Percentiles rank a stretch among this genome's conserved stretches.
Evolutionary conservation across 92 coral and sea anemone genomes (phyloP).

Genomic region (Zoanthus solanderi): DNA sequence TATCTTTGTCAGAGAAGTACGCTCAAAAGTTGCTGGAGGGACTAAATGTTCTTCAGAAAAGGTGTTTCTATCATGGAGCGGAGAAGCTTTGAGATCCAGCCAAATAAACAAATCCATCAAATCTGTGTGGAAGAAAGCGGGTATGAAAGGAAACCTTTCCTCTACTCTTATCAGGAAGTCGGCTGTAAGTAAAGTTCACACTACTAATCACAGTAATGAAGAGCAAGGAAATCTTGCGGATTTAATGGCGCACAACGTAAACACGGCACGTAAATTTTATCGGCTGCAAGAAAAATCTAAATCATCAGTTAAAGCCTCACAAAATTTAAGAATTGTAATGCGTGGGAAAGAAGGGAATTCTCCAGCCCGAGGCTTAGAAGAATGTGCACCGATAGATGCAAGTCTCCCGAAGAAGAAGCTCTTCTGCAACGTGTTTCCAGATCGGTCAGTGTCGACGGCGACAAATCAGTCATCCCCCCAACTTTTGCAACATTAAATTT

Average conservation of each 20-base stretch:
- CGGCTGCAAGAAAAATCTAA: slow-evolving; percentile 41
- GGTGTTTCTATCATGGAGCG: slow-evolving; percentile 65
- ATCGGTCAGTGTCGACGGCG: not conserved
- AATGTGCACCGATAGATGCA: not conserved
- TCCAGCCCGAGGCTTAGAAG: not conserved
- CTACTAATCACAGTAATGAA: slow-evolving; percentile 39
- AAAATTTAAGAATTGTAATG: slow-evolving; percentile 28
- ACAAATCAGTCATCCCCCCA: slow-evolving; percentile 17
- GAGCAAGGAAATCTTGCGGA: slow-evolving; percentile 48
- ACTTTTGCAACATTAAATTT: slow-evolving; percentile 30
- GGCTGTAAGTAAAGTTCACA: slow-evolving; percentile 27
- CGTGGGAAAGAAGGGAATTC: slow-evolving; percentile 8
- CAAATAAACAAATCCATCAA: slow-evolving; percentile 39
- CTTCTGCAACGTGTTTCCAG: slow-evolving; percentile 27
- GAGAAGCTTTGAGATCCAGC: slow-evolving; percentile 47
- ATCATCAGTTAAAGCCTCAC: slow-evolving; percentile 41
- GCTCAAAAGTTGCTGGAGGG: slow-evolving; percentile 34
- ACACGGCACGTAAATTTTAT: slow-evolving; percentile 41
- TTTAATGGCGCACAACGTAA: slow-evolving; percentile 55
- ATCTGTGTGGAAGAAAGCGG: slow-evolving; percentile 58
- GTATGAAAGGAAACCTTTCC: slow-evolving; percentile 5
- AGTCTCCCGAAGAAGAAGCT: slow-evolving; percentile 9
- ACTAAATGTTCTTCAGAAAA: not conserved
- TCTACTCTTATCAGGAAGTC: slow-evolving; percentile 35
- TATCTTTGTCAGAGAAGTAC: not conserved